Evolutionary conservation across 2,888 invertebrate genomes (phyloP).

Genomic region (Morpho helenor): DNA sequence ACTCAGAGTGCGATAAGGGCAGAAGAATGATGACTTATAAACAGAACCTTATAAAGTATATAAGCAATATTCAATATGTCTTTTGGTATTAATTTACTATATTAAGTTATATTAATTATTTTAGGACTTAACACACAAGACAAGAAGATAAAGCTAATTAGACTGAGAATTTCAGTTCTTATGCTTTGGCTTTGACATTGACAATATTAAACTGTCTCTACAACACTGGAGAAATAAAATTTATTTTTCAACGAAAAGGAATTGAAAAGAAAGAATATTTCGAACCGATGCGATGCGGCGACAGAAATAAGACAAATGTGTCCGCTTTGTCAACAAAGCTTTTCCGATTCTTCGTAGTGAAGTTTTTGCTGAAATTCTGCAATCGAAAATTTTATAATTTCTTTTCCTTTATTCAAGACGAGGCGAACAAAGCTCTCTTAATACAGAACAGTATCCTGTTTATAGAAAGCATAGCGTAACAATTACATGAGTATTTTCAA

Average conservation of each 20-base stretch:
- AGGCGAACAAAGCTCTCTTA: not conserved
- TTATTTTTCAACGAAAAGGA: constrained; percentile 11
- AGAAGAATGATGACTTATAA: too few species aligned
- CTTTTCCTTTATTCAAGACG: constrained; percentile 1
- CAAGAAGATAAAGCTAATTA: constrained; percentile 12
- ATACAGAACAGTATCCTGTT: constrained; percentile 1
- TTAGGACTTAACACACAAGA: too few species aligned
- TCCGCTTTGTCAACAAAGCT: constrained; percentile 17
- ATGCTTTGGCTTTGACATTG: constrained; percentile 17
- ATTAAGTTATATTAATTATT: too few species aligned
- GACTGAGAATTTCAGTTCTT: constrained; percentile 15
- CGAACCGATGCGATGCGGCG: constrained; percentile 9
- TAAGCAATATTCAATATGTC: too few species aligned
- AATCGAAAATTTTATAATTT: not conserved
- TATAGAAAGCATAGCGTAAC: not conserved
- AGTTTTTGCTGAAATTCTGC: constrained; percentile 4
- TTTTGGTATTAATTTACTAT: too few species aligned
- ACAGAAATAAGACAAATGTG: constrained; percentile 15
- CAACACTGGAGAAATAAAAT: constrained; percentile 15
- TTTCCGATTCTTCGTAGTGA: constrained; percentile 10
- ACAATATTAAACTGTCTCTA: constrained; percentile 10
- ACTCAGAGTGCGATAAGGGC: too few species aligned
- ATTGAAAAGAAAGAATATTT: constrained; percentile 7
- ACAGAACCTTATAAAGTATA: too few species aligned
- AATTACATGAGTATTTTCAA: not conserved